Evolutionary conservation across 2,113 vertebrate species (phyloP).

Genomic region (Raja brachyura): DNA sequence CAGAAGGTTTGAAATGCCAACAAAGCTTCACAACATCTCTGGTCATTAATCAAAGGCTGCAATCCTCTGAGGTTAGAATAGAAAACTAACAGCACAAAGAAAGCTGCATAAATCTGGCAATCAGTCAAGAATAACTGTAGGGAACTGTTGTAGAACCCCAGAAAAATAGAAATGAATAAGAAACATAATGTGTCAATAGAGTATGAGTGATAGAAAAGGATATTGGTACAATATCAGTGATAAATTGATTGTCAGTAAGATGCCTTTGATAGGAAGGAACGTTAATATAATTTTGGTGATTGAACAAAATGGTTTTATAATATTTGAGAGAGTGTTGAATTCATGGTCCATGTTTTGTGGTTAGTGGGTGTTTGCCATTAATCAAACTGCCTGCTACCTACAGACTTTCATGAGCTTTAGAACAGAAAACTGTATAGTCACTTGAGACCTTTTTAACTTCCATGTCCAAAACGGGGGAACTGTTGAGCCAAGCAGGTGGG

Average conservation of each 20-base stretch:
- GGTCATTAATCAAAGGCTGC: not conserved
- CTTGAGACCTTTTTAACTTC: too few relatives aligned
- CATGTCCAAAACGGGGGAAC: too few relatives aligned
- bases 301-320: not conserved
- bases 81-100: not conserved
- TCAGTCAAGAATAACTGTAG: not conserved
- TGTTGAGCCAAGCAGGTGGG: too few relatives aligned
- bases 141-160: not conserved
- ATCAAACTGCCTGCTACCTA: not conserved
- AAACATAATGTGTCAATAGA: not conserved
- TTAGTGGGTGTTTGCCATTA: not conserved
- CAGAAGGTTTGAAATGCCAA: not conserved
- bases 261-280: not conserved
- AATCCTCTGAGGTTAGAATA: not conserved
- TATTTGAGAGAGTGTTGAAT: not conserved
- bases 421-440: too few relatives aligned
- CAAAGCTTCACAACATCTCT: not conserved
- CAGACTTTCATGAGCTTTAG: not conserved
- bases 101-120: constrained; percentile 24
- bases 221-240: not conserved
- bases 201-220: not conserved
- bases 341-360: not conserved
- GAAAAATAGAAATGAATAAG: not conserved
- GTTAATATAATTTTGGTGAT: not conserved
- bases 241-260: too few relatives aligned